A percentile compares a stretch with the other conserved stretches of the same genome.
These are phyloP conservation scores for Rotaria magnacalcarata DNA, from an alignment of 2,888 invertebrate genomes.

Conservation along the genomic window DNA sequence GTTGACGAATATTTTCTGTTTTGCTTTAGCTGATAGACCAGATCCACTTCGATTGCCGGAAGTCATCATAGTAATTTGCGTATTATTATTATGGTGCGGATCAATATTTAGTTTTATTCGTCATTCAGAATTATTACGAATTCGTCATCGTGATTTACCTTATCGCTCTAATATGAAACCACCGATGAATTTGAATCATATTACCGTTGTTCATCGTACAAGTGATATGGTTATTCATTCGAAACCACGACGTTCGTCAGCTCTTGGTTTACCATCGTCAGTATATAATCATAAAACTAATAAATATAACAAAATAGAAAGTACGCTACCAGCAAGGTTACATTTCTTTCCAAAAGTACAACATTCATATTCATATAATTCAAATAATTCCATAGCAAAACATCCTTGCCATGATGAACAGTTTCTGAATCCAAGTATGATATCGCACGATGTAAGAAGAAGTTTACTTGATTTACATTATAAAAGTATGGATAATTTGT, in stretches of 20 bases:
- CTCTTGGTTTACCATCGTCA: neutral
- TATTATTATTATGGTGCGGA: neutral
- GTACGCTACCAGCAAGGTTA: neutral
- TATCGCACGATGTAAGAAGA: neutral
- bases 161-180: neutral
- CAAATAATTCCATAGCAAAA: neutral
- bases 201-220: neutral
- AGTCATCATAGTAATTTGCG: neutral
- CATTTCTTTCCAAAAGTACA: neutral
- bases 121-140: conserved; percentile 11
- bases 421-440: neutral
- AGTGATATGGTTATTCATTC: conserved; percentile 22
- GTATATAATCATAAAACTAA: neutral
- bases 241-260: neutral
- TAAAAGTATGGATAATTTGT: neutral
- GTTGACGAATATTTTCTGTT: neutral
- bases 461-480: conserved; percentile 4
- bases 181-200: conserved; percentile 9
- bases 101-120: neutral
- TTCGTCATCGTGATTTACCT: conserved; percentile 9
- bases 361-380: neutral
- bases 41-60: neutral
- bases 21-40: neutral
- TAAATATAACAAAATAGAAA: neutral
- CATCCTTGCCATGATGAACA: neutral